A percentile compares a stretch with the other conserved stretches of the same genome.
Evolutionary conservation across 2,113 vertebrate genomes (phyloP).

Genomic region (Vidua macroura): DNA sequence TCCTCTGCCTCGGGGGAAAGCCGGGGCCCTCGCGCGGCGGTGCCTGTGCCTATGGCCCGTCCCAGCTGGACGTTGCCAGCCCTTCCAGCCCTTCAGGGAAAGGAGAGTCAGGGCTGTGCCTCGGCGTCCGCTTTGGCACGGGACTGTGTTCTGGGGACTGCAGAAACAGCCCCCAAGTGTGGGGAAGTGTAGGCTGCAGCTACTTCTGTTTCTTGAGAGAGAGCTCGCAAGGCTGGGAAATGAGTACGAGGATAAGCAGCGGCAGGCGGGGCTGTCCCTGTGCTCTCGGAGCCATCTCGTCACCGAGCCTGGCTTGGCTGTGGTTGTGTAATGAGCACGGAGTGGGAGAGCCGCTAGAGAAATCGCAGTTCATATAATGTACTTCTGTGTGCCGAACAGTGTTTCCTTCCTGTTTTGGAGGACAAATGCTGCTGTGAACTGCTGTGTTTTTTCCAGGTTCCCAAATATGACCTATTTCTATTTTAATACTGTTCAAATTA

Average conservation of each 20-base stretch:
- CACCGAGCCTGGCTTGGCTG: neutral
- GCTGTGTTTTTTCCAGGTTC: neutral
- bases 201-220: neutral
- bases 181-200: no score
- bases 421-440: neutral
- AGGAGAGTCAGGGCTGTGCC: neutral
- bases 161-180: rapidly evolving
- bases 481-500: neutral
- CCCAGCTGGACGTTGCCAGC: neutral
- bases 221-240: rapidly evolving
- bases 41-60: neutral
- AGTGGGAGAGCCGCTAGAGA: neutral
- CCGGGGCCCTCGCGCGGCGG: rapidly evolving
- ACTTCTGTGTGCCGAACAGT: neutral
- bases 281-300: neutral
- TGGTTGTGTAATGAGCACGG: neutral
- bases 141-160: no score
- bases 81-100: neutral
- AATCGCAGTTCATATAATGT: rapidly evolving
- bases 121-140: rapidly evolving
- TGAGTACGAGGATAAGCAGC: neutral
- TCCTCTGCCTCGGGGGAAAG: rapidly evolving
- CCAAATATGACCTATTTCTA: neutral
- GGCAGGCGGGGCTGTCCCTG: no score
- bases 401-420: neutral